Evolutionary conservation across 2,888 invertebrate species (phyloP).

Genomic region (Leptinotarsa tumamoca): DNA sequence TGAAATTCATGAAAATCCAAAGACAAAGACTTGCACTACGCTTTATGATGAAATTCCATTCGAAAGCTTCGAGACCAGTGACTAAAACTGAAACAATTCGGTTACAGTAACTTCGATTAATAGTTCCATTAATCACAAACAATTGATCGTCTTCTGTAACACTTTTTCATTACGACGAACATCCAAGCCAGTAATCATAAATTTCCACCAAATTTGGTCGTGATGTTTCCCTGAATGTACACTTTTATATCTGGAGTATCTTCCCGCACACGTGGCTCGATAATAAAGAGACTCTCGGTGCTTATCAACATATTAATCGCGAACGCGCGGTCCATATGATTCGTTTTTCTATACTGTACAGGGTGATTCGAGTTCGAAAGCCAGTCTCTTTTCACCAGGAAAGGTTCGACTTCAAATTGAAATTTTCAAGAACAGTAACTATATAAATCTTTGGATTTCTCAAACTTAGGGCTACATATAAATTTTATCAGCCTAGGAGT

Average conservation of each 20-base stretch:
- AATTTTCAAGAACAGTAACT: not conserved
- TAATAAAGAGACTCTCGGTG: slow-evolving; percentile 45
- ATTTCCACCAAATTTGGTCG: not conserved
- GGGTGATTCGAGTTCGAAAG: not conserved
- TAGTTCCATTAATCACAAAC: too few relatives aligned
- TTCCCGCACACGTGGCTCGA: slow-evolving; percentile 49
- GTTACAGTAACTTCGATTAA: too few relatives aligned
- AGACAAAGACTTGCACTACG: too few relatives aligned
- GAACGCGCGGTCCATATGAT: slow-evolving; percentile 10
- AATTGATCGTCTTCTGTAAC: too few relatives aligned
- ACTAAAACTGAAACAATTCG: too few relatives aligned
- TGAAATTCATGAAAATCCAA: too few relatives aligned
- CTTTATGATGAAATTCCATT: too few relatives aligned
- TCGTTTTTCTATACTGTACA: not conserved
- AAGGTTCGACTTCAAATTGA: not conserved
- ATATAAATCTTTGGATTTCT: too few relatives aligned
- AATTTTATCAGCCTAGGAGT: too few relatives aligned
- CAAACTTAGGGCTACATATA: too few relatives aligned
- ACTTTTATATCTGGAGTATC: slow-evolving; percentile 50
- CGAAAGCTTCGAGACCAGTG: too few relatives aligned
- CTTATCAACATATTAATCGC: slow-evolving; percentile 48
- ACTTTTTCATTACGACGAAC: too few relatives aligned
- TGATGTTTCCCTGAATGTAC: slow-evolving; percentile 20
- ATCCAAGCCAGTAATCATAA: not conserved
- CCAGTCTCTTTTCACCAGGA: not conserved